A percentile compares a stretch with the other conserved stretches of the same genome.
Conservation (phyloP, 1,140 invertebrate genomes). For the Branchinecta lynchi region DNA sequence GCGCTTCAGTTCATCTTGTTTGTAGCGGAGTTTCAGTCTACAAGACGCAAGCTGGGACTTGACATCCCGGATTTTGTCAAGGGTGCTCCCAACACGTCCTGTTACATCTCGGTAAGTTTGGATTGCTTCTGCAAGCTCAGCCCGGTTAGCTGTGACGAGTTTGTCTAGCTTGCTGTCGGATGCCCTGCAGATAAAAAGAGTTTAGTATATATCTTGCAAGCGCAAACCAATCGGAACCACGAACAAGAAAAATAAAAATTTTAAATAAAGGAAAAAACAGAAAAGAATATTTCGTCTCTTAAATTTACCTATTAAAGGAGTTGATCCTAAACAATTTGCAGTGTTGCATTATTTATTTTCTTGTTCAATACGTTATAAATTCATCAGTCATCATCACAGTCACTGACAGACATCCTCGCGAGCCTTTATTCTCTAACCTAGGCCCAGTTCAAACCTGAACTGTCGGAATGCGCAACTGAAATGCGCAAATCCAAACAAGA, state of each 20-base stretch:
- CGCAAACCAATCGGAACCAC: neutral
- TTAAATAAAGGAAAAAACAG: neutral
- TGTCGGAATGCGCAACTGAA: too few species aligned
- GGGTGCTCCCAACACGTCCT: neutral
- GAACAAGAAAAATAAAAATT: neutral
- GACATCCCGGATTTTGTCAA: neutral
- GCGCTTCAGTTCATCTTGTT: neutral
- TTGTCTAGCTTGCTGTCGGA: neutral
- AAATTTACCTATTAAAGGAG: too few species aligned
- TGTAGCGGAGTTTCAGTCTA: neutral
- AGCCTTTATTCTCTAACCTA: too few species aligned
- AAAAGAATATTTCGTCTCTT: neutral
- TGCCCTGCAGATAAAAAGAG: neutral
- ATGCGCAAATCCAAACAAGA: too few species aligned
- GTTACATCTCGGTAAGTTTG: neutral
- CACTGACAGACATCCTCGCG: too few species aligned
- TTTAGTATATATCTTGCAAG: neutral
- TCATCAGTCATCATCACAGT: too few species aligned
- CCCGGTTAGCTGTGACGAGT: neutral
- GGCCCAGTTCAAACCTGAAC: too few species aligned
- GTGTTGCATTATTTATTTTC: too few species aligned
- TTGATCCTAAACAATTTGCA: too few species aligned
- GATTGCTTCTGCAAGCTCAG: neutral
- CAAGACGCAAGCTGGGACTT: neutral
- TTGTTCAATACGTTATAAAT: too few species aligned